Percentiles rank a stretch among this genome's conserved stretches.
Evolutionary conservation across 1,140 invertebrate species (phyloP).

Genomic region (Drosophila kepulauana): DNA sequence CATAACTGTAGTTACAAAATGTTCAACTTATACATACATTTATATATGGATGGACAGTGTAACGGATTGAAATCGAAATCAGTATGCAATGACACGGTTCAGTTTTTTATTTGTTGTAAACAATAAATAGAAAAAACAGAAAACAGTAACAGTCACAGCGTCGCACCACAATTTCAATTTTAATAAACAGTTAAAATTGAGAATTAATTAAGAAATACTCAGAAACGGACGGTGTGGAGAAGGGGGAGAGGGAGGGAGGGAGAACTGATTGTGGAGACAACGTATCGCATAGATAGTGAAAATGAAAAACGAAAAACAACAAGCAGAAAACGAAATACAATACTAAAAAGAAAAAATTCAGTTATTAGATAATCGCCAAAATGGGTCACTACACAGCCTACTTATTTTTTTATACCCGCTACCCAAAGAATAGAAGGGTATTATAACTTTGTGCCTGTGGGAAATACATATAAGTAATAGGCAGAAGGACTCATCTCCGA

Average conservation of each 20-base stretch:
- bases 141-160: not conserved
- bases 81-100: slow-evolving; percentile 65
- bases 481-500: no score
- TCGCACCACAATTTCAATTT: slow-evolving; percentile 53
- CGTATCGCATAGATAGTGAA: slow-evolving; percentile 76
- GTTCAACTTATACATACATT: slow-evolving; percentile 15
- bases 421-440: no score
- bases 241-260: not conserved
- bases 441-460: no score
- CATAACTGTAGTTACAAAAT: slow-evolving; percentile 60
- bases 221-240: not conserved
- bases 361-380: slow-evolving; percentile 76
- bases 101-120: slow-evolving; percentile 68
- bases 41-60: not conserved
- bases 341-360: slow-evolving; percentile 38
- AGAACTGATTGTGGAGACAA: slow-evolving; percentile 63
- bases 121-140: slow-evolving; percentile 37
- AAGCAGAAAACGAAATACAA: slow-evolving; percentile 6
- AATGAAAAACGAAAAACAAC: slow-evolving; percentile 49
- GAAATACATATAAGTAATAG: no score
- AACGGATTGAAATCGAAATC: slow-evolving; percentile 45
- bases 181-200: slow-evolving; percentile 81
- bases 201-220: slow-evolving; percentile 70
- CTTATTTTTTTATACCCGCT: not conserved
- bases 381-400: slow-evolving; percentile 63